phyloP scores from a whole-genome alignment of 2,113 vertebrate species.

The Zosterops borbonicus region DNA sequence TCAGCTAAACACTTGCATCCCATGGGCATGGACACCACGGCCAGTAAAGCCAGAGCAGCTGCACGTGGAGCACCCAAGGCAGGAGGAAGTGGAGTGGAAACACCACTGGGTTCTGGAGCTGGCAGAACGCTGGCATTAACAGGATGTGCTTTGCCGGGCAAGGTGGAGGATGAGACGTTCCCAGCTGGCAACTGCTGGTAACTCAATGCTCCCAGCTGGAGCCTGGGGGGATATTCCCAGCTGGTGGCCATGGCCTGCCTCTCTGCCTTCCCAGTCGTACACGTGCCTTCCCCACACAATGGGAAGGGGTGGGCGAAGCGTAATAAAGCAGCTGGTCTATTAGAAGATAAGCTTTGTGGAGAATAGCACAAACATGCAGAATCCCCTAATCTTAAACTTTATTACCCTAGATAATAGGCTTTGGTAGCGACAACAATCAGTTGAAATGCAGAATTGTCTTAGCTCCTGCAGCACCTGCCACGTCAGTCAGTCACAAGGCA shows the following conservation, averaged over 20 bases:
- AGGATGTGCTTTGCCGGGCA: constrained; percentile 23
- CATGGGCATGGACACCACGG: fast-evolving
- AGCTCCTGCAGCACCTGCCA: constrained; percentile 69
- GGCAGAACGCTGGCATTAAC: constrained; percentile 5
- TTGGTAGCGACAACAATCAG: constrained; percentile 65
- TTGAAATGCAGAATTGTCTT: constrained; percentile 70
- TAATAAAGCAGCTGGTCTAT: constrained; percentile 78
- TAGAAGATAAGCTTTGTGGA: constrained; percentile 77
- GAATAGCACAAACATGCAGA: constrained; percentile 74
- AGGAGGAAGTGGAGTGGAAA: background rate
- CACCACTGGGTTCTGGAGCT: background rate
- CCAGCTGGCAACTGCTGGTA: constrained; percentile 68
- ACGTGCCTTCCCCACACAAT: constrained; percentile 33
- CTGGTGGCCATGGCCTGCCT: constrained; percentile 61
- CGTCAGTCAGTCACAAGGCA: constrained; percentile 54
- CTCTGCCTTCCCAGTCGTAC: constrained; percentile 14
- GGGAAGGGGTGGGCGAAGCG: constrained; percentile 49
- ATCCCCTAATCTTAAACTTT: constrained; percentile 78
- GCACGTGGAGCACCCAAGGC: background rate
- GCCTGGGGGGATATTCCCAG: constrained; percentile 65
- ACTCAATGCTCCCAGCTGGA: background rate
- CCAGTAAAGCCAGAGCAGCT: background rate
- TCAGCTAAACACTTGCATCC: background rate
- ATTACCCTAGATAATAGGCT: constrained; percentile 76
- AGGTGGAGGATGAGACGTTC: constrained; percentile 41